A percentile compares a stretch with the other conserved stretches of the same genome.
phyloP scores from a whole-genome alignment of 2,113 vertebrate genomes.

The Oryctolagus cuniculus region DNA sequence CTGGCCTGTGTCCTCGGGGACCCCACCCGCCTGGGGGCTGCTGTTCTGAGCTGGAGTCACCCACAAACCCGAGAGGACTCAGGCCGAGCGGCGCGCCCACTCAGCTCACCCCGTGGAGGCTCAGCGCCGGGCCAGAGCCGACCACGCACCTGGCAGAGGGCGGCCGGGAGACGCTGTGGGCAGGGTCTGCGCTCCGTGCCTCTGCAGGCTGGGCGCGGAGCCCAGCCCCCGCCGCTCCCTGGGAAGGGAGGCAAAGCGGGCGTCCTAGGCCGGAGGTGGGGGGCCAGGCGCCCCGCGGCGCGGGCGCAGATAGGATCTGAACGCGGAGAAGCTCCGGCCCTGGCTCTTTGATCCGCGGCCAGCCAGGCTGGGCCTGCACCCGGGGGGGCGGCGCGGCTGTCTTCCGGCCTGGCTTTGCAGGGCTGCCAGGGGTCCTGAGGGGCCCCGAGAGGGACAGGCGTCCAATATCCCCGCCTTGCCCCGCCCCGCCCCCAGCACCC shows the following conservation, averaged over 20 bases:
- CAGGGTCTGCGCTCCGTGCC: background rate
- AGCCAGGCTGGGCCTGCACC: conserved; percentile 63
- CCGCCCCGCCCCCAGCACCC: background rate
- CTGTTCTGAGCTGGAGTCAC: background rate
- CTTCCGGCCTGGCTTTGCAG: conserved; percentile 74
- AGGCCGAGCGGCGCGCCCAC: background rate
- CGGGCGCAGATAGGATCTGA: conserved; percentile 75
- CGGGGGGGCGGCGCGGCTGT: conserved; percentile 71
- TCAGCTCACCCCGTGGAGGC: background rate
- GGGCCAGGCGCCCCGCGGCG: conserved; percentile 55
- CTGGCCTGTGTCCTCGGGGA: background rate
- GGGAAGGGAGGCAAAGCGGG: conserved; percentile 45
- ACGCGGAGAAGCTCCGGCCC: background rate
- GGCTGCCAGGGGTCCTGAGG: conserved; percentile 60
- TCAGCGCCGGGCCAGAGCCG: background rate
- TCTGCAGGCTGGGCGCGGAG: background rate
- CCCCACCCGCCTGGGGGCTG: background rate
- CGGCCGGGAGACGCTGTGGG: background rate
- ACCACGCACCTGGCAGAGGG: background rate
- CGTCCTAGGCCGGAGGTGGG: background rate
- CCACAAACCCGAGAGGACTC: background rate
- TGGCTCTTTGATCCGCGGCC: conserved; percentile 80
- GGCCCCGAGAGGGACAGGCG: conserved; percentile 11
- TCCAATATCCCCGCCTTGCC: background rate
- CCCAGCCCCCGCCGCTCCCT: background rate